Conservation (phyloP, 2,888 invertebrate species). For the Stenodema calcarata region DNA sequence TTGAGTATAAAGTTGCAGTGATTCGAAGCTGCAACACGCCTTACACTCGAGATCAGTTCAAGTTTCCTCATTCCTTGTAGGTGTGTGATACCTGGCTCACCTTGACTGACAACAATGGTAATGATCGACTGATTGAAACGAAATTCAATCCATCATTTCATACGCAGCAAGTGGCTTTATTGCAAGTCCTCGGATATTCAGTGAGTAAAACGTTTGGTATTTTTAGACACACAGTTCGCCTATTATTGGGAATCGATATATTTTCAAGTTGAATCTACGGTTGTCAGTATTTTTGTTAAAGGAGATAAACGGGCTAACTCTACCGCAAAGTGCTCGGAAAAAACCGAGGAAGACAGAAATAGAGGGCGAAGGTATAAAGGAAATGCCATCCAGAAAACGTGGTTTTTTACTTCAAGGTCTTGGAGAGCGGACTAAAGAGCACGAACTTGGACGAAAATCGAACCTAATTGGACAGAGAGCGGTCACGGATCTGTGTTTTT, state of each 20-base stretch:
- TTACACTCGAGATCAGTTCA: background rate
- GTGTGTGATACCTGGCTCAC: background rate
- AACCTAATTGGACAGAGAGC: background rate
- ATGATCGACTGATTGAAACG: background rate
- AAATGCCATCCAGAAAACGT: background rate
- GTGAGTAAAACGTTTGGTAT: too few species aligned
- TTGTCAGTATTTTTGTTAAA: too few species aligned
- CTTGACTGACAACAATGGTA: background rate
- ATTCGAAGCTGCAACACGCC: background rate
- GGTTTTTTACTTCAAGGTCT: background rate
- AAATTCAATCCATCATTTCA: background rate
- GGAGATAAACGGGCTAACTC: too few species aligned
- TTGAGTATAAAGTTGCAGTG: background rate
- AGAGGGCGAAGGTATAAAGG: background rate
- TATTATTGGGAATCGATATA: too few species aligned
- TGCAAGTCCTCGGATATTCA: too few species aligned
- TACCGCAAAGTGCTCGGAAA: background rate
- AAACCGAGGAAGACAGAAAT: background rate
- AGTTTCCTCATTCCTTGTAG: background rate
- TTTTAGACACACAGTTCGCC: too few species aligned
- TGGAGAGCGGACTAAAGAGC: background rate
- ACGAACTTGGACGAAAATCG: background rate
- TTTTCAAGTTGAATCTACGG: too few species aligned
- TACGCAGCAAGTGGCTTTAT: background rate
- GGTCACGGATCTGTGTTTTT: background rate